Evolutionary conservation across 2,888 invertebrate species (phyloP).

Genomic region (Noctuana brunneofusca): DNA sequence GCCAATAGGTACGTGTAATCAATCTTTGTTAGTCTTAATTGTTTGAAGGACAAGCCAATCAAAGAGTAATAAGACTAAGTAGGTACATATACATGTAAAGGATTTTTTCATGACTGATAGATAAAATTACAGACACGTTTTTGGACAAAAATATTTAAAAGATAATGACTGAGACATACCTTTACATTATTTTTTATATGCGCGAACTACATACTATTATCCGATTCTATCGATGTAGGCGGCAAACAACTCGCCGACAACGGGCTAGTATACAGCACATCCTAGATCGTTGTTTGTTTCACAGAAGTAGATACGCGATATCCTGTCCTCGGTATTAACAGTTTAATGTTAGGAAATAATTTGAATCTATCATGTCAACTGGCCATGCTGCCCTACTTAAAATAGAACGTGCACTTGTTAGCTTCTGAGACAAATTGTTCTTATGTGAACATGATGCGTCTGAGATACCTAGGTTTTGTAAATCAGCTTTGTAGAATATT

Average conservation of each 20-base stretch:
- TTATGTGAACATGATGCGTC: background rate
- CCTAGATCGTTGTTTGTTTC: slow-evolving; percentile 40
- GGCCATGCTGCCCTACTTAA: slow-evolving; percentile 14
- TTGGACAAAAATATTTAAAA: no score
- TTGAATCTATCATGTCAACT: slow-evolving; percentile 29
- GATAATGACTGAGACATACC: background rate
- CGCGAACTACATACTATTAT: no score
- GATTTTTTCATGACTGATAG: background rate
- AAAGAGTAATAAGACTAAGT: background rate
- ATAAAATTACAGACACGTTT: background rate
- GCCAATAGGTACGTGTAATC: background rate
- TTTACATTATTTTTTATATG: no score
- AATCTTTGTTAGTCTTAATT: background rate
- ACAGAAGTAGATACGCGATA: slow-evolving; percentile 34
- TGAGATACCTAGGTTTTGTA: background rate
- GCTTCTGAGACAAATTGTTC: background rate
- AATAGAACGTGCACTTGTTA: slow-evolving; percentile 15
- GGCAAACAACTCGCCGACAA: background rate
- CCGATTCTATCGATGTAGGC: background rate
- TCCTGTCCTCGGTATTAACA: slow-evolving; percentile 32
- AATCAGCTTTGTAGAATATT: background rate
- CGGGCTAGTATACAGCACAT: slow-evolving; percentile 2
- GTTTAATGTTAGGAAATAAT: slow-evolving; percentile 34
- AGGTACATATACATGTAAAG: no score
- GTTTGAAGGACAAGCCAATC: background rate